A percentile compares a stretch with the other conserved stretches of the same genome.
Conservation (phyloP, 2,888 invertebrate species). For the Orthosia cruda region DNA sequence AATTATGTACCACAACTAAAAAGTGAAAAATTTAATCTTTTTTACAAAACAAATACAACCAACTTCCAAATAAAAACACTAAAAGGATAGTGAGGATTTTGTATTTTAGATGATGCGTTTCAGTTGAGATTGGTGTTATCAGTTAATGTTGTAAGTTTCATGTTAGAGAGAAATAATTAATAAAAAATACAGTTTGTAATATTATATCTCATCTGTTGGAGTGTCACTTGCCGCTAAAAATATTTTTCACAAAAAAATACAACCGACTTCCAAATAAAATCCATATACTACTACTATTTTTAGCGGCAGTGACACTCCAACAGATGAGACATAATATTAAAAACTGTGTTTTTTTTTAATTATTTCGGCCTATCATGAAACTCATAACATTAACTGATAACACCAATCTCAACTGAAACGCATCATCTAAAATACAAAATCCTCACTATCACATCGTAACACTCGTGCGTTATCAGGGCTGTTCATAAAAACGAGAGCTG, state of each 20-base stretch:
- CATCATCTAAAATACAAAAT: constrained; percentile 25
- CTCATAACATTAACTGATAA: constrained; percentile 11
- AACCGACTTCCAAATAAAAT: too few species aligned
- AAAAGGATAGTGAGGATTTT: constrained; percentile 36
- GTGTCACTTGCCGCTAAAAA: too few species aligned
- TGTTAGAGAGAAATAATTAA: not conserved
- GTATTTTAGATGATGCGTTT: constrained; percentile 27
- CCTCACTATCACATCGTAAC: constrained; percentile 42
- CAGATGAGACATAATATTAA: too few species aligned
- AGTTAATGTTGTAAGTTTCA: not conserved
- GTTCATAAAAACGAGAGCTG: constrained; percentile 69
- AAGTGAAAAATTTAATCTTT: too few species aligned
- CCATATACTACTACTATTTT: too few species aligned
- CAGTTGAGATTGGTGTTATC: constrained; percentile 34
- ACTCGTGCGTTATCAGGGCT: constrained; percentile 67
- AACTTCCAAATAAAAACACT: too few species aligned
- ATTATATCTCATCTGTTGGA: too few species aligned
- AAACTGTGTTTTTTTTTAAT: not conserved
- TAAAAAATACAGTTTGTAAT: not conserved
- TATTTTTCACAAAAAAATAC: too few species aligned
- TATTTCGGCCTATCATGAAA: not conserved
- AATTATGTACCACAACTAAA: too few species aligned
- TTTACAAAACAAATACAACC: too few species aligned
- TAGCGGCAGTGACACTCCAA: too few species aligned
- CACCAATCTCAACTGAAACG: constrained; percentile 28